Evolutionary conservation across 1,140 invertebrate genomes (phyloP).

Genomic region (Drosophila eugracilis): DNA sequence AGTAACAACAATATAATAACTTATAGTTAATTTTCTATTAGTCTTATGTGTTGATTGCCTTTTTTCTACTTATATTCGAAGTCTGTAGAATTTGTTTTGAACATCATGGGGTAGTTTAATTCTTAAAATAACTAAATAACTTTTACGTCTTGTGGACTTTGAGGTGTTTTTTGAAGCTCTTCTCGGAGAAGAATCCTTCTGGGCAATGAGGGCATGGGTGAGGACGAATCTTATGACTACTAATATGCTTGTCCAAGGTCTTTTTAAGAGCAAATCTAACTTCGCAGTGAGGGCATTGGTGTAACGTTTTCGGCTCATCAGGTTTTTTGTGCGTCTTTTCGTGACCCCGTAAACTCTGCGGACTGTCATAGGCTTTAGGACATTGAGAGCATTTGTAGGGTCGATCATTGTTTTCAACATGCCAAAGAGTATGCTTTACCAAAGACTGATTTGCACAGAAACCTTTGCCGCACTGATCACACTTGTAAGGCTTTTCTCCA

Average conservation of each 20-base stretch:
- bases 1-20: neutral
- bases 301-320: neutral
- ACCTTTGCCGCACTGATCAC: slow-evolving; percentile 21
- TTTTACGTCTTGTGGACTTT: slow-evolving; percentile 6
- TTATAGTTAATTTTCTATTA: neutral
- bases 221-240: slow-evolving; percentile 26
- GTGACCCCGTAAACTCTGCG: slow-evolving; percentile 16
- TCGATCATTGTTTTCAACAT: slow-evolving; percentile 20
- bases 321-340: slow-evolving; percentile 8
- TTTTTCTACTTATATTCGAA: too few species aligned
- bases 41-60: too few species aligned
- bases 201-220: slow-evolving; percentile 21
- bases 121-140: neutral
- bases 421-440: slow-evolving; percentile 35
- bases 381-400: slow-evolving; percentile 25
- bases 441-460: slow-evolving; percentile 49
- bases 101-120: neutral
- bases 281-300: slow-evolving; percentile 32
- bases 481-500: slow-evolving; percentile 48
- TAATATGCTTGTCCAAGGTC: slow-evolving; percentile 31
- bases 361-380: slow-evolving; percentile 31
- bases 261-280: slow-evolving; percentile 24
- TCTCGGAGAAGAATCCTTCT: slow-evolving; percentile 38
- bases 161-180: slow-evolving; percentile 19
- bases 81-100: neutral